Conservation (phyloP, 2,797 vertebrate genomes). For the Cyclopterus lumpus region DNA sequence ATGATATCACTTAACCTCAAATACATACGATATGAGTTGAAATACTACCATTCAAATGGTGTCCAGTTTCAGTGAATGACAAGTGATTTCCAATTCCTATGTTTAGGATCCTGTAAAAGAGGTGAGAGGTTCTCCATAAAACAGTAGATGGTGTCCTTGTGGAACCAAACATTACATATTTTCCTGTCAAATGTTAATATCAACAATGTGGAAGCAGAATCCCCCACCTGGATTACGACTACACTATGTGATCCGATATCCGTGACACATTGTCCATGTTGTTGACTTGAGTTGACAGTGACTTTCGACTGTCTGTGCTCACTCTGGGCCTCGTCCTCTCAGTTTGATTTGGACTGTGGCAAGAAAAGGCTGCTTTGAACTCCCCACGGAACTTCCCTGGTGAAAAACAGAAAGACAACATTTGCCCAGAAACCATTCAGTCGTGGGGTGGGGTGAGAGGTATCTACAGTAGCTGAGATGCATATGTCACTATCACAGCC, state of each 20-base stretch:
- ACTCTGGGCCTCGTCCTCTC: conserved; percentile 81
- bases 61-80: conserved; percentile 8
- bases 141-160: background rate
- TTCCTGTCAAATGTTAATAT: background rate
- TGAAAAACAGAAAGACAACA: conserved; percentile 13
- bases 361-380: conserved; percentile 96
- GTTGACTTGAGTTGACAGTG: conserved; percentile 93
- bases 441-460: background rate
- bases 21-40: background rate
- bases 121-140: background rate
- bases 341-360: conserved; percentile 77
- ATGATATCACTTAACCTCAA: background rate
- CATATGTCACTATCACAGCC: background rate
- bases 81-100: background rate
- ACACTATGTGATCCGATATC: conserved; percentile 92
- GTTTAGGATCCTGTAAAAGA: background rate
- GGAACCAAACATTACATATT: conserved; percentile 12
- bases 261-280: conserved; percentile 91
- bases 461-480: background rate
- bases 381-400: conserved; percentile 96
- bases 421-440: background rate
- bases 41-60: background rate
- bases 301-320: conserved; percentile 93
- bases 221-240: conserved; percentile 37
- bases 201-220: background rate